phyloP scores from a whole-genome alignment of 2,113 vertebrate species.

The Gasterosteus nipponicus region DNA sequence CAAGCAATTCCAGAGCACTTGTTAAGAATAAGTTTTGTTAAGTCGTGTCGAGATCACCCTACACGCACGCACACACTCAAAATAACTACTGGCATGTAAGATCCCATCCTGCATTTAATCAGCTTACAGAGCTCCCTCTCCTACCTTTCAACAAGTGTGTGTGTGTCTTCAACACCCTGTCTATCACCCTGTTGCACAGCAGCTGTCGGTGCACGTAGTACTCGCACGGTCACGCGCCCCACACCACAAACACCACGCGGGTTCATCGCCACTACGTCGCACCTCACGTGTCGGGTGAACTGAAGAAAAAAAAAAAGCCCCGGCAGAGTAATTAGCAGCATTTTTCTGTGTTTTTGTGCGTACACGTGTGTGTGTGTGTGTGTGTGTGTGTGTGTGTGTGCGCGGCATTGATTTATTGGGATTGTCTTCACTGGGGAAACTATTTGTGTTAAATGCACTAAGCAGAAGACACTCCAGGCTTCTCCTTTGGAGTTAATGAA shows the following conservation, averaged over 20 bases:
- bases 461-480: neutral
- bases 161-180: conserved; percentile 68
- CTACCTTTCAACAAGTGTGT: conserved; percentile 63
- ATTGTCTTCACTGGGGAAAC: conserved; percentile 15
- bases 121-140: conserved; percentile 58
- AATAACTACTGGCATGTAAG: conserved; percentile 52
- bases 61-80: conserved; percentile 22
- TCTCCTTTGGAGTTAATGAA: conserved; percentile 33
- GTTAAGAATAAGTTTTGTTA: conserved; percentile 18
- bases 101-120: conserved; percentile 66
- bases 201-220: conserved; percentile 48
- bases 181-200: conserved; percentile 55
- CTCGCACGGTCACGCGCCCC: conserved; percentile 17
- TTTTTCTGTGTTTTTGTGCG: conserved; percentile 6
- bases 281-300: conserved; percentile 60
- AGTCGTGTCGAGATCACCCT: conserved; percentile 40
- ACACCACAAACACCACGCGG: conserved; percentile 34
- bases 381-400: neutral
- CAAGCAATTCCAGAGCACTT: conserved; percentile 8
- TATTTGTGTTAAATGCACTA: conserved; percentile 9
- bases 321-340: conserved; percentile 48
- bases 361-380: neutral
- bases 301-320: conserved; percentile 24
- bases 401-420: conserved; percentile 5
- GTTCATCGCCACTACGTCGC: conserved; percentile 54